Base-by-base conservation (phyloP, 1,140 invertebrate species). In the Drosophila kikkawai region DNA sequence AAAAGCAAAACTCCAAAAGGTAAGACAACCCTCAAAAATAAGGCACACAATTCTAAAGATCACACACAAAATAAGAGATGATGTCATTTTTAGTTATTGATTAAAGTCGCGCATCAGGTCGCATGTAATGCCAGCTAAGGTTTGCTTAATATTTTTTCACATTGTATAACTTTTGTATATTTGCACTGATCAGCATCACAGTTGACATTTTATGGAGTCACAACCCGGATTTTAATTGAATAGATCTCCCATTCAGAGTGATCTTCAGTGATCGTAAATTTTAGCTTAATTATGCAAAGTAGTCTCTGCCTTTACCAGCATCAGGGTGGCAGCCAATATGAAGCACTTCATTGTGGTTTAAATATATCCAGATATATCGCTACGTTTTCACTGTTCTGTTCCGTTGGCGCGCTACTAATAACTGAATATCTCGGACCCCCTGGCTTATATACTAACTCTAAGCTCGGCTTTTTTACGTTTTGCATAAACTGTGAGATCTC, bases 361-460 rank as follows among this genome's bases (percentile, higher is more conserved):
- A 45, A 36, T 44, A 70, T 70, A 58, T 73, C 59, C 68, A 81
- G 55, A 47, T 71, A 47, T 80, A 47, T 76, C 29, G 61, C 42
- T 55, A 55, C 34, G 74, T 87, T 71, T 80, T 70, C 51, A 29
- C 60, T 58, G 74, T 77, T 73, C 61, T 68, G 44, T 44, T 44
- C 48, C 59, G 68, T 50, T 78, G 77, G 39, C 48, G 71, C 29
- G 59, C 65, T 70, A 87, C 84, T 87, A 87, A 87, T 87, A 88
- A 75, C 73, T 68, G 82, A 84, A 75, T 77, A 79, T 63, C 44
- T 61, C 58, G 48, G 64, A 39, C 17, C 69, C 56, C 65, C 61
- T 11, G 34, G 80, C 83, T 87, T 87, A 75, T 87, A 87, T 87
- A 87, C 85, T 88, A 87, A 87, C 77, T 80, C 81, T 59, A 12